Base-by-base conservation (phyloP, 2,888 invertebrate species). In the Antheraea assamensis region DNA sequence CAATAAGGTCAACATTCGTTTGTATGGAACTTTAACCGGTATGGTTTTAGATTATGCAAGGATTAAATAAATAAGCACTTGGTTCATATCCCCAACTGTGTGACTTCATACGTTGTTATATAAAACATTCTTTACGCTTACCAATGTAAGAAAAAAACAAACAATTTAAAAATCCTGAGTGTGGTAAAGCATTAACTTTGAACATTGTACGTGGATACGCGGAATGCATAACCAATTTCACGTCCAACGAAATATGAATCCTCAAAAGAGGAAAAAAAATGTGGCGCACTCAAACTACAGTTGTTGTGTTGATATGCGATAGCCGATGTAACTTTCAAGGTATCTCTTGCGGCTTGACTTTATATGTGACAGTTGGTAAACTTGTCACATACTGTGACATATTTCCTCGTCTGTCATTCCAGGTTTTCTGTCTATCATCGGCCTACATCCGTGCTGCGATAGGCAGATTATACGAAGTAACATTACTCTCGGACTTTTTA, bases 191-290 rank as follows among this genome's bases (percentile, higher is more conserved):
- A 30, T 30, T 30, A 5, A 64, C 61, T 30, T 19, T 5, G 17
- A 24, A 58, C 58, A 8, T n/a, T 24, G 5, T 30, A 30, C 30
- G 13, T 64, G 17, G 30, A 2, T 30, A 64, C 30, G 61, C 61
- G 61, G 61, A 64, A 64, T 64, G 61, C 61, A 64, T 64, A 64
- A 64, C 27, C 30, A 30, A 64, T 64, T 64, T 64, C 30, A 30
- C 30, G 17, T 3, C 30, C 27, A 30, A 64, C 27, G 61, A 64
- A 30, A 30, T 64, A 64, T 30, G 61, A 64, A 64, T 64, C 27
- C 15, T 64, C 27, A 64, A 27, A 64, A 30, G 17, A 64, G 61
- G 61, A 64, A 64, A 64, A 61, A 30, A 64, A 17, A 30, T 19
- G 30, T 17, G 30, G 15, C 17, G 27, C 27, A 27, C 15, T 30